Base-by-base conservation (phyloP, 2,113 vertebrate species). In the Tetraodon nigroviridis region DNA sequence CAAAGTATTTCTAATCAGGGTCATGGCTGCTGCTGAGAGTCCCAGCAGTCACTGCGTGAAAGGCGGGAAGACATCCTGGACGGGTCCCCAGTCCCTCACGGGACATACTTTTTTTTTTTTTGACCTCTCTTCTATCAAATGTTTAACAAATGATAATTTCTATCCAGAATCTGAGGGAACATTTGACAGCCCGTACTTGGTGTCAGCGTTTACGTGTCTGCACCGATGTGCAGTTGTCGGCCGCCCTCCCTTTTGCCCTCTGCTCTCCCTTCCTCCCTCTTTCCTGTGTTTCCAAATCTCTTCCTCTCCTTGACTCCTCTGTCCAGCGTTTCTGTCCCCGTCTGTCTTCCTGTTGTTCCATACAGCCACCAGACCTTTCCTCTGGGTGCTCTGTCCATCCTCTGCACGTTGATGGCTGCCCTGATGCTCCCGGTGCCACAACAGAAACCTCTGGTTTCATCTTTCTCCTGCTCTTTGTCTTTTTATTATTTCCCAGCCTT, bases 301-400 rank as follows among this genome's bases (percentile, higher is more conserved):
- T 78, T 69, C 55, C 77, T 73, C 48, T 55, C 49, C 46, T 51
- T 50, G 40, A 60, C 62, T 57, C 56, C 46, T n/a, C 51, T 22
- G 27, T 57, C 64, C 46, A 61, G 17, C 62, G 51, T 58, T 51
- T 42, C 58, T 60, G 55, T 55, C 64, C 46, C 65, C 64, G 41
- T 67, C 51, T 58, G 41, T 64, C 74, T 78, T 74, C 75, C 79
- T 79, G 79, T 75, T 80, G 55, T 81, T 84, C 81, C 79, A 82
- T 66, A 74, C 81, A 80, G 67, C 71, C 64, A 58, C 58, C 84
- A 82, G 75, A 70, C 77, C 73, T 67, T 79, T 80, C 65, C 69
- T 66, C 73, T 73, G 53, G 7, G 32, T 78, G 79, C 63, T 83
- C 79, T 61, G 56, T 69, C 67, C 70, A 58, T 78, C 61, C 41